A percentile compares a stretch with the other conserved stretches of the same genome.
These are phyloP conservation scores for Stegodyphus mimosarum DNA, from an alignment of 1,140 invertebrate species.

Conservation along the genomic window DNA sequence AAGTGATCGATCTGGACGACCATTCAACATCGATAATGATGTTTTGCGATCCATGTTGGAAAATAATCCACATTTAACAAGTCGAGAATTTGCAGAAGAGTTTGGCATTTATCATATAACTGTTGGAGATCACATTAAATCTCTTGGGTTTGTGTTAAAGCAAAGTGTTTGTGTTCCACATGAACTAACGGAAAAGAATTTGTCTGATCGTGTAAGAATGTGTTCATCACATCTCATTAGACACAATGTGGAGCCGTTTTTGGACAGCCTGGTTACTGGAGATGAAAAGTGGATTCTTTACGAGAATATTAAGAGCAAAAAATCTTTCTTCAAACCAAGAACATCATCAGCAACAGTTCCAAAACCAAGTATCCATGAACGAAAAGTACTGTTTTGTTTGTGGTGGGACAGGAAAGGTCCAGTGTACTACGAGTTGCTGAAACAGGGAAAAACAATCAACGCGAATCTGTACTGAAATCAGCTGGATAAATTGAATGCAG, in stretches of 20 bases:
- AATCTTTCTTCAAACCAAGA: neutral
- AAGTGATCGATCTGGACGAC: neutral
- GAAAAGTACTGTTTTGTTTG: neutral
- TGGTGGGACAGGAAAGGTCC: too few relatives aligned
- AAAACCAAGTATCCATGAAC: neutral
- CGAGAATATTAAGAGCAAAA: neutral
- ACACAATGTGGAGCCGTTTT: slow-evolving; percentile 2
- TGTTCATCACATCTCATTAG: slow-evolving; percentile 8
- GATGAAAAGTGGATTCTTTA: slow-evolving; percentile 2
- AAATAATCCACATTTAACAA: slow-evolving; percentile 3
- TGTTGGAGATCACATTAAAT: slow-evolving; percentile 29
- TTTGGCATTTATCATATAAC: neutral
- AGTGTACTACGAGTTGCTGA: too few relatives aligned
- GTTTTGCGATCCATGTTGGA: slow-evolving; percentile 2
- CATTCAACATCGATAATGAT: neutral
- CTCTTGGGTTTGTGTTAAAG: slow-evolving; percentile 35
- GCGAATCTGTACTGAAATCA: neutral
- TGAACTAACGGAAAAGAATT: slow-evolving; percentile 32
- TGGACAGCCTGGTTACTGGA: neutral
- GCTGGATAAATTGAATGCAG: slow-evolving; percentile 22
- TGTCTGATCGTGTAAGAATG: slow-evolving; percentile 25
- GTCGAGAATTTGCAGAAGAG: neutral
- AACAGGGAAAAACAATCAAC: too few relatives aligned
- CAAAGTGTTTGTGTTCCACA: slow-evolving; percentile 37
- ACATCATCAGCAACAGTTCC: neutral